Conservation (phyloP, 2,797 vertebrate genomes). For the Syncerus caffer region DNA sequence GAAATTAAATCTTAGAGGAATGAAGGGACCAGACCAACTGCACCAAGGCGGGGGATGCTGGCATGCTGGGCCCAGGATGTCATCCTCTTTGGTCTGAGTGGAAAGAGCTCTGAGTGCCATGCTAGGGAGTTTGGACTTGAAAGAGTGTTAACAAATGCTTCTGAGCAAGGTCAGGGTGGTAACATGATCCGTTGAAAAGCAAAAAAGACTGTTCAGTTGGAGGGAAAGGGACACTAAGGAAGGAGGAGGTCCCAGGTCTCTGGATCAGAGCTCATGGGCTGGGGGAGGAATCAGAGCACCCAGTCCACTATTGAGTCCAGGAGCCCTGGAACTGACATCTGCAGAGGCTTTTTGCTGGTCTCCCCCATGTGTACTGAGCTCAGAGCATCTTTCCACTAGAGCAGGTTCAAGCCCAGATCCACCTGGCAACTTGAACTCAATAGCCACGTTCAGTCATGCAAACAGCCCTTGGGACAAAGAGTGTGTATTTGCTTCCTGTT, state of each 20-base stretch:
- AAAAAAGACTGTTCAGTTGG: not conserved
- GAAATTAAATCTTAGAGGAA: not conserved
- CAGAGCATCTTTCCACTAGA: not conserved
- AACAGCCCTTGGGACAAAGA: not conserved
- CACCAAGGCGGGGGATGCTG: not conserved
- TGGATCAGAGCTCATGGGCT: rapidly evolving
- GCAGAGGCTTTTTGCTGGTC: no score
- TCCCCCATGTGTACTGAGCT: rapidly evolving
- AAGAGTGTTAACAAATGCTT: not conserved
- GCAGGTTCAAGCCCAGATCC: not conserved
- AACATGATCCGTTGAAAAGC: not conserved
- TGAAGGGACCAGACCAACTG: rapidly evolving
- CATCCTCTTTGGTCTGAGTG: not conserved
- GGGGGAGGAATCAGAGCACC: not conserved
- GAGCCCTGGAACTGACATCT: not conserved
- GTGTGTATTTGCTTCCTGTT: not conserved
- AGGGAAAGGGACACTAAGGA: not conserved
- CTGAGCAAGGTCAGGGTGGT: not conserved
- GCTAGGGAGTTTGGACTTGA: not conserved
- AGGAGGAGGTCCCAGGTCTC: not conserved
- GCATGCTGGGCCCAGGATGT: rapidly evolving
- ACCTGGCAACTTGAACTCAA: not conserved
- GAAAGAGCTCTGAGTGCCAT: rapidly evolving
- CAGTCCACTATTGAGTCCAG: rapidly evolving
- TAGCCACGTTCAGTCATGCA: rapidly evolving